These are phyloP conservation scores for Drosophila biarmipes DNA, from an alignment of 1,140 invertebrate genomes.

Conservation along the genomic window DNA sequence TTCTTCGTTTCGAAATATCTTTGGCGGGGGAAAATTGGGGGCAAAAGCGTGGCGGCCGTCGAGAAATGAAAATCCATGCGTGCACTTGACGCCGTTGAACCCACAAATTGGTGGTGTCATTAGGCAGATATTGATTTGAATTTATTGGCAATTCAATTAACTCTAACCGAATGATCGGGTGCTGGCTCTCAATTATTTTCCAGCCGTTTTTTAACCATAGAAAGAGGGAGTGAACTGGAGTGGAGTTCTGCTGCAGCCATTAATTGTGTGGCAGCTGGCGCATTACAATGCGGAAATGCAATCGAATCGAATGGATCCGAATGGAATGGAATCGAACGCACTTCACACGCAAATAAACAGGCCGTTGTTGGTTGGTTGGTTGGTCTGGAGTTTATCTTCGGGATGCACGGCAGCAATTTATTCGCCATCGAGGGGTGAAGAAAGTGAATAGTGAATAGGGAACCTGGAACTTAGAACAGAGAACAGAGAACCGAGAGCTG, in stretches of 20 bases:
- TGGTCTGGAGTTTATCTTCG: slow-evolving; percentile 35
- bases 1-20: slow-evolving; percentile 43
- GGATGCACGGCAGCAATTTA: slow-evolving; percentile 51
- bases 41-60: slow-evolving; percentile 41
- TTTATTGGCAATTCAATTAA: slow-evolving; percentile 63
- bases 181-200: slow-evolving; percentile 18
- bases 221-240: slow-evolving; percentile 1
- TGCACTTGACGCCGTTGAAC: slow-evolving; percentile 47
- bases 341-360: slow-evolving; percentile 67
- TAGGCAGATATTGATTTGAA: slow-evolving; percentile 59
- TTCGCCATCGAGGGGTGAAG: slow-evolving; percentile 17
- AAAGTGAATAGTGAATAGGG: slow-evolving; percentile 24
- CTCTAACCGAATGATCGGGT: slow-evolving; percentile 35
- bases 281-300: slow-evolving; percentile 70
- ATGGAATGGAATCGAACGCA: slow-evolving; percentile 71
- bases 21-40: slow-evolving; percentile 32
- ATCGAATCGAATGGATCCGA: slow-evolving; percentile 57
- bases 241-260: slow-evolving; percentile 18
- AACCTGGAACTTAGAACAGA: too few species aligned
- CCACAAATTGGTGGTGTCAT: slow-evolving; percentile 53
- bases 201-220: slow-evolving; percentile 1
- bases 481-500: neutral
- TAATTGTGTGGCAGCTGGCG: slow-evolving; percentile 45
- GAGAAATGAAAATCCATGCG: slow-evolving; percentile 15
- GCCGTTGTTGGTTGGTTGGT: slow-evolving; percentile 18